phyloP scores from a whole-genome alignment of 1,140 invertebrate genomes.

The Lanistes nyassanus region DNA sequence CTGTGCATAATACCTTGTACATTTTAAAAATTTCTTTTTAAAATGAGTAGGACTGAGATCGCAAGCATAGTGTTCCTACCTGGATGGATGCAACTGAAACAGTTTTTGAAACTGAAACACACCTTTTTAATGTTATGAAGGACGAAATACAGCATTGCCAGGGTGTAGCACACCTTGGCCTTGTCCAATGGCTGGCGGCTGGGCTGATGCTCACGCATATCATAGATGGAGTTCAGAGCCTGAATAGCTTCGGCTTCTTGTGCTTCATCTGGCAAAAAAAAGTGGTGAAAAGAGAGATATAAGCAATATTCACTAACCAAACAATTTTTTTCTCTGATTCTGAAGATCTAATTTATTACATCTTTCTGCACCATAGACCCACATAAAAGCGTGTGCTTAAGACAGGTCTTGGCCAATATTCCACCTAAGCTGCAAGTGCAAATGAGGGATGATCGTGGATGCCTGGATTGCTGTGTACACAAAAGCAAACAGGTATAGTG shows the following conservation, averaged over 20 bases:
- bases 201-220: slow-evolving; percentile 60
- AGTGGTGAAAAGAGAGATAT: not conserved
- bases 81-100: not conserved
- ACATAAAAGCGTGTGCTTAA: too few species aligned
- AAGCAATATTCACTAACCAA: not conserved
- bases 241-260: slow-evolving; percentile 66
- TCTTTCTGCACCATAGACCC: too few species aligned
- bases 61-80: too few species aligned
- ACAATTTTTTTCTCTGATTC: not conserved
- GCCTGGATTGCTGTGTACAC: too few species aligned
- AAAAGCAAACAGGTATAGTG: too few species aligned
- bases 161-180: slow-evolving; percentile 57
- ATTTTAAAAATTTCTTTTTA: too few species aligned
- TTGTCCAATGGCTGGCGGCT: slow-evolving; percentile 50
- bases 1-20: too few species aligned
- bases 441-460: too few species aligned
- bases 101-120: slow-evolving; percentile 4
- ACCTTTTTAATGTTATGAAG: slow-evolving; percentile 61
- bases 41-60: too few species aligned
- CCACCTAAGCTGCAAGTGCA: too few species aligned
- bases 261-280: slow-evolving; percentile 59
- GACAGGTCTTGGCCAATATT: too few species aligned
- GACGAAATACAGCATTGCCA: slow-evolving; percentile 64
- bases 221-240: slow-evolving; percentile 64
- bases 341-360: too few species aligned